phyloP scores from a whole-genome alignment of 92 coral and sea anemone genomes.

The Porites rus region DNA sequence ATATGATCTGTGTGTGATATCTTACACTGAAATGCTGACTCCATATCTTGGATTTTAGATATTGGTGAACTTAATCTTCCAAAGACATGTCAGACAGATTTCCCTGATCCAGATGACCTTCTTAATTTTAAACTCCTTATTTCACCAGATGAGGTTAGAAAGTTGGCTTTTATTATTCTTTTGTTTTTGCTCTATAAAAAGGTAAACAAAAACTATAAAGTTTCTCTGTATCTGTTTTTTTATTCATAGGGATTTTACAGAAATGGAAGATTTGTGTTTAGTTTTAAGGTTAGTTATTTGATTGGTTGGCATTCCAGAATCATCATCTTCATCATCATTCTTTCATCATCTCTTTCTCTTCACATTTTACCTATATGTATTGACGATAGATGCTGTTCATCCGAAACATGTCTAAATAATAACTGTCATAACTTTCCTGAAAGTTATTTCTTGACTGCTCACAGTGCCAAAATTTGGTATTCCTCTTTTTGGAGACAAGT shows the following conservation, averaged over 20 bases:
- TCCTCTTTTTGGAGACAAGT: too few relatives aligned
- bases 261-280: conserved; percentile 93
- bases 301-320: neutral
- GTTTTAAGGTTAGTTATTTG: conserved; percentile 84
- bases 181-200: neutral
- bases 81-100: conserved; percentile 96
- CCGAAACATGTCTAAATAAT: too few relatives aligned
- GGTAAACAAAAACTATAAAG: neutral
- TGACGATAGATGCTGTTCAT: too few relatives aligned
- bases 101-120: conserved; percentile 97
- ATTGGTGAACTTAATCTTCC: conserved; percentile 93
- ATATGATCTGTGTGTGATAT: too few relatives aligned
- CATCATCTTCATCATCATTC: too few relatives aligned
- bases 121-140: conserved; percentile 94
- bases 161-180: neutral
- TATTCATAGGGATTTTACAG: conserved; percentile 88
- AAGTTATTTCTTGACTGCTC: too few relatives aligned
- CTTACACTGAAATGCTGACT: neutral
- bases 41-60: conserved; percentile 64
- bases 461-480: too few relatives aligned
- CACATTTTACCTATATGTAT: too few relatives aligned
- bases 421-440: too few relatives aligned
- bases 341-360: too few relatives aligned
- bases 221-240: neutral
- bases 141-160: conserved; percentile 97